Evolutionary conservation across 2,888 invertebrate genomes (phyloP), one percentile per base, ranked within the genome.

Genomic region (Elysia crispata): DNA sequence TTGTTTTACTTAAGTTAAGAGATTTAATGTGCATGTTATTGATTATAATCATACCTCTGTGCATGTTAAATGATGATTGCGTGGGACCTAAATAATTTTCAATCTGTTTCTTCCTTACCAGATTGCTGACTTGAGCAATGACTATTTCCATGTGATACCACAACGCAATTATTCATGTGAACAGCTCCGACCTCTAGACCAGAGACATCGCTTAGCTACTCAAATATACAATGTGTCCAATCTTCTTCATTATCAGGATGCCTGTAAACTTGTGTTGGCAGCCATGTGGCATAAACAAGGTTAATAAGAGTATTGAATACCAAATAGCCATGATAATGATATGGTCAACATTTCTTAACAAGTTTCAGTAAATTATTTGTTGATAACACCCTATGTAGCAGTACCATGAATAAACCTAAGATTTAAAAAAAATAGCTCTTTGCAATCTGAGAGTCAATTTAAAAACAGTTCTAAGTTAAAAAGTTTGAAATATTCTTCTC

Each of bases 71-170:
- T 41, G 41, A 6, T 41, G 11, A 41, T 41, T 41, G 11, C 25
- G 3, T 66, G 3, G 28, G 8, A 15, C 1, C 25, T 18, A 28
- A 66, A 25, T 6, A 8, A 66, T 28, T 28, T 66, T 18, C 18
- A 25, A 66, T 69, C 5, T 41, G 30, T 23, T 28, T 33, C 31
- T 25, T 57, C 60, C 74, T 1, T 76, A 82, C 81, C 73, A 91
- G 85, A 88, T 93, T 60, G 87, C 89, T 5, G 89, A 91, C 30
- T 85, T 92, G 50, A 92, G 92, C 79, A 92, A 92, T 84, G 90
- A 93, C 78, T 93, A 92, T 86, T 93, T 92, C 87, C 87, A 91
- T 60, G 84, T 92, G 28, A 89, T 93, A 41, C 93, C 93, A 25
- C 83, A 87, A 64, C 87, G 89, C 60, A 92, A 92, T 23, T 93